Base-by-base conservation (phyloP, 2,888 invertebrate genomes). In the Allophyes oxyacanthae region DNA sequence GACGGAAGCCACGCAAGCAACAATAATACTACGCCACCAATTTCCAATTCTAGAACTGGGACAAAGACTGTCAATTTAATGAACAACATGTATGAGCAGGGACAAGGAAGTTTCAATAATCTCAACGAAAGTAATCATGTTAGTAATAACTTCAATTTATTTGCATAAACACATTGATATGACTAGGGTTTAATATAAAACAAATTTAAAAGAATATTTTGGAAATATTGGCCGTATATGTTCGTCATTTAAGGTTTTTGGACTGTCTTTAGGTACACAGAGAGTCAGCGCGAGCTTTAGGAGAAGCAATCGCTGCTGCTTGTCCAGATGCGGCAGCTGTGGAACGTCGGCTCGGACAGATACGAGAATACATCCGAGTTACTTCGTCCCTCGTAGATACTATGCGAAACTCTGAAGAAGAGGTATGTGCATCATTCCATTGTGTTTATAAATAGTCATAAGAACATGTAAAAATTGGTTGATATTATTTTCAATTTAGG, bases 351-450 rank as follows among this genome's bases (percentile, higher is more conserved):
- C 90, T 97, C 13, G 95, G 95, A 58, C 96, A 97, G 87, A 97
- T 97, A 65, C 90, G 96, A 44, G 97, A 97, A 80, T 97, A 96
- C 81, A 96, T 97, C 62, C 94, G 95, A 78, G 95, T 96, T 33
- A 97, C 96, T 5, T 95, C 96, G 25, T 95, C 95, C 0, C 94
- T 97, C 65, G 96, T 97, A 84, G 95, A 96, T 53, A 96, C 95
- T 34, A 95, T 96, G 91, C 95, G 95, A 74, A 95, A 95, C 75
- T 95, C 95, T 9, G 96, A 95, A 77, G 96, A 96, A 86, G 96
- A 96, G 92, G 96, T 96, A 88, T 58, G 81, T 57, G 4, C 9
- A 41, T 42, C 9, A 36, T 32, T 48, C 45, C 10, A 28, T 38
- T 55, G 25, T 54, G 2, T 26, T 52, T 34, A 40, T 9, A 45